Percentiles rank a stretch among this genome's conserved stretches.
Evolutionary conservation across 2,113 vertebrate genomes (phyloP).

Genomic region (Cynocephalus volans): DNA sequence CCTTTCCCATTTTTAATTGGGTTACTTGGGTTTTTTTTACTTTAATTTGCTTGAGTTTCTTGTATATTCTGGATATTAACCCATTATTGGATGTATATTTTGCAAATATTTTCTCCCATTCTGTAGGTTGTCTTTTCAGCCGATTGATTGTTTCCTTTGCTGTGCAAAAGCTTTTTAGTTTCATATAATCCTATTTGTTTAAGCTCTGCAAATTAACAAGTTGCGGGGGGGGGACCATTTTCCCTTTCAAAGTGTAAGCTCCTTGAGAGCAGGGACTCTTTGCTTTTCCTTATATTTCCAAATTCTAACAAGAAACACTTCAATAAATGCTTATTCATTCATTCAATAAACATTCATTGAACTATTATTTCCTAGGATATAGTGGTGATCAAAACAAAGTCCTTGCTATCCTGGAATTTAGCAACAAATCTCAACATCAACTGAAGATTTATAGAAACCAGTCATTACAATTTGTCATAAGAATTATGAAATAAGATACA

Average conservation of each 20-base stretch:
- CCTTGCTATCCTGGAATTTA: not conserved
- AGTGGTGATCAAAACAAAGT: not conserved
- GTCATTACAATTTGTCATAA: not conserved
- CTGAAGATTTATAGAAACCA: slow-evolving; percentile 24
- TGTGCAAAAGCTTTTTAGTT: no score
- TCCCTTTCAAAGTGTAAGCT: not conserved
- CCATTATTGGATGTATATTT: no score
- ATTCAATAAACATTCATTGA: not conserved
- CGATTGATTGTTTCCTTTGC: no score
- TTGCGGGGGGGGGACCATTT: not conserved
- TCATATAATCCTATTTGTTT: no score
- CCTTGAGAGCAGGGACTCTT: not conserved
- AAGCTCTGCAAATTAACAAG: not conserved
- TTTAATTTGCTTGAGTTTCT: no score
- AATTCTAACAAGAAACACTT: not conserved
- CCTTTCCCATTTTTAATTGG: no score
- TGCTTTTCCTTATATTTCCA: not conserved
- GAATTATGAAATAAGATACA: slow-evolving; percentile 45
- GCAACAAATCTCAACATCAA: not conserved
- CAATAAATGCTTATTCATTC: not conserved
- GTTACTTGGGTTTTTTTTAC: no score
- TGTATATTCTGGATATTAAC: no score
- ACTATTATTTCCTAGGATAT: not conserved
- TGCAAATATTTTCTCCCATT: no score
- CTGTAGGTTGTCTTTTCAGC: no score